Conservation (phyloP, 2,888 invertebrate species). For the Caenorhabditis doughertyi region DNA sequence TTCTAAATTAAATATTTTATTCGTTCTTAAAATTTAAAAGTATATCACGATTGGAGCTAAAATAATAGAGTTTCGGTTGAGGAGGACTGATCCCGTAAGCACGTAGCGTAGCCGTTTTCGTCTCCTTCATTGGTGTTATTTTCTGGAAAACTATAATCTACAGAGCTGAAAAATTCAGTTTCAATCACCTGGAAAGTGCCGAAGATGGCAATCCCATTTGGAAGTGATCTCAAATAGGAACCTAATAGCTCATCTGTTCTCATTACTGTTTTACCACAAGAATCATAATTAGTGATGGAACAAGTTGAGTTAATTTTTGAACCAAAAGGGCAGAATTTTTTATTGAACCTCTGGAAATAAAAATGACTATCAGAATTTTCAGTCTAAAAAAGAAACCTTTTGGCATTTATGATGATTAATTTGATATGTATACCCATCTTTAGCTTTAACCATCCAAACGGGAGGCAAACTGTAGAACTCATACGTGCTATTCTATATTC, state of each 20-base stretch:
- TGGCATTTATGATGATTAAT: neutral
- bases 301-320: neutral
- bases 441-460: conserved; percentile 7
- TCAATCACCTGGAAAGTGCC: conserved; percentile 12
- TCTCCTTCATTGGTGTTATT: neutral
- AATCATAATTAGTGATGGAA: neutral
- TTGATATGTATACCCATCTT: neutral
- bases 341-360: too few species aligned
- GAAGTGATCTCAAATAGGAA: neutral
- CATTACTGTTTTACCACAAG: neutral
- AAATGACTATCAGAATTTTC: too few species aligned
- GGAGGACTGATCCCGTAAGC: too few species aligned
- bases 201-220: conserved; percentile 6
- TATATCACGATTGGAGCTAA: too few species aligned
- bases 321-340: neutral
- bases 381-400: too few species aligned
- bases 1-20: too few species aligned
- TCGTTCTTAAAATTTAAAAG: too few species aligned
- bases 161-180: too few species aligned
- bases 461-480: conserved; percentile 17
- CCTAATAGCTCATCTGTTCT: neutral
- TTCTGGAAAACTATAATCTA: too few species aligned
- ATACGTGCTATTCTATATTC: neutral
- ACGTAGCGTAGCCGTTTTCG: too few species aligned
- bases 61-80: too few species aligned